Conservation (phyloP, 1,140 invertebrate genomes). For the Plodia interpunctella region DNA sequence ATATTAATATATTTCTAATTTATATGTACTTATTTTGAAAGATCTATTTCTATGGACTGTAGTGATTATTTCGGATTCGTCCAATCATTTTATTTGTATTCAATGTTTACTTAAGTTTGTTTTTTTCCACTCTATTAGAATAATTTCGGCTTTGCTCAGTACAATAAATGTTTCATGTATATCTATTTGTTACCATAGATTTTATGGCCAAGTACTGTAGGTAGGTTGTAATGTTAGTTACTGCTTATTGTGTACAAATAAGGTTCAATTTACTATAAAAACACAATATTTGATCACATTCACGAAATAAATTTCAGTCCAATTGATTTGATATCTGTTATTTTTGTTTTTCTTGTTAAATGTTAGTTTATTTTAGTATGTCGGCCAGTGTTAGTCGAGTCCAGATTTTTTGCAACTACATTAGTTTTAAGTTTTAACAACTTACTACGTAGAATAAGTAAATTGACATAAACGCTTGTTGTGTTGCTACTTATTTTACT, state of each 20-base stretch:
- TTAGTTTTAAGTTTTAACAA: constrained; percentile 51
- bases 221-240: constrained; percentile 49
- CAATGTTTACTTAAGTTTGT: constrained; percentile 25
- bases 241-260: constrained; percentile 58
- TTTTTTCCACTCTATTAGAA: constrained; percentile 20
- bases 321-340: constrained; percentile 21
- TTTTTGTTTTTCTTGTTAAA: constrained; percentile 28
- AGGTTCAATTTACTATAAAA: constrained; percentile 38
- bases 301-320: constrained; percentile 1
- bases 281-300: constrained; percentile 10
- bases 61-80: constrained; percentile 35
- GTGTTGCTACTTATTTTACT: constrained; percentile 51
- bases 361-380: constrained; percentile 31
- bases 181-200: constrained; percentile 70
- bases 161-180: constrained; percentile 45
- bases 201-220: constrained; percentile 69
- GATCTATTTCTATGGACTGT: constrained; percentile 34
- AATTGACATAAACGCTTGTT: constrained; percentile 58
- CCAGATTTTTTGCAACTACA: constrained; percentile 33
- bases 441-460: constrained; percentile 60
- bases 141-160: constrained; percentile 60
- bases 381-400: constrained; percentile 57
- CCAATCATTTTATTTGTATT: constrained; percentile 35
- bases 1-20: constrained; percentile 65
- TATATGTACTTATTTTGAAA: constrained; percentile 19